A percentile compares a stretch with the other conserved stretches of the same genome.
phyloP scores from a whole-genome alignment of 2,888 invertebrate species.

The Chloromyia formosa region DNA sequence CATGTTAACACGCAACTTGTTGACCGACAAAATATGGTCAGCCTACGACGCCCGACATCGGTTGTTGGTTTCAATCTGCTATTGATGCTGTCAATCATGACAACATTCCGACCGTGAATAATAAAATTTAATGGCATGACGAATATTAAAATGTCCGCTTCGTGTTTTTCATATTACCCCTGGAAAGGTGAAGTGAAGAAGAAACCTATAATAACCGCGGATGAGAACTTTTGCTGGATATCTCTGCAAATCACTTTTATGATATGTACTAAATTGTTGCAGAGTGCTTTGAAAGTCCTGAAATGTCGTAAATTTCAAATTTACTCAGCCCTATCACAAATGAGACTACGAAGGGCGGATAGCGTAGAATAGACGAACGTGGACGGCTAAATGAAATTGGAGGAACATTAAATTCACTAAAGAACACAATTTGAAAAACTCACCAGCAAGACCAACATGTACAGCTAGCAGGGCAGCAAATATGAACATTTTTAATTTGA shows the following conservation, averaged over 20 bases:
- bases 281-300: neutral
- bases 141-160: neutral
- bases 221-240: neutral
- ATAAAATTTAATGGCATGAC: constrained; percentile 6
- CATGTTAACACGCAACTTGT: neutral
- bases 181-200: neutral
- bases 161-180: too few species aligned
- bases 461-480: constrained; percentile 61
- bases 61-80: neutral
- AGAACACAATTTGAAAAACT: constrained; percentile 53
- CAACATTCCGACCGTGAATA: neutral
- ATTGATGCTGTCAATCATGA: constrained; percentile 10
- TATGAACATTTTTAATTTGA: constrained; percentile 59
- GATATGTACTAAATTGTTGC: neutral
- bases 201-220: neutral
- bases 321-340: neutral
- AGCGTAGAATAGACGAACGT: neutral
- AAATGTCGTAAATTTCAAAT: constrained; percentile 15
- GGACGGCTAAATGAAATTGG: neutral
- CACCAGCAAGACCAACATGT: constrained; percentile 64
- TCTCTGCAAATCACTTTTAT: neutral
- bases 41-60: too few species aligned
- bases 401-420: neutral
- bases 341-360: neutral
- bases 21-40: constrained; percentile 9